Conservation (phyloP, 2,888 invertebrate genomes). For the Willowsia nigromaculata region DNA sequence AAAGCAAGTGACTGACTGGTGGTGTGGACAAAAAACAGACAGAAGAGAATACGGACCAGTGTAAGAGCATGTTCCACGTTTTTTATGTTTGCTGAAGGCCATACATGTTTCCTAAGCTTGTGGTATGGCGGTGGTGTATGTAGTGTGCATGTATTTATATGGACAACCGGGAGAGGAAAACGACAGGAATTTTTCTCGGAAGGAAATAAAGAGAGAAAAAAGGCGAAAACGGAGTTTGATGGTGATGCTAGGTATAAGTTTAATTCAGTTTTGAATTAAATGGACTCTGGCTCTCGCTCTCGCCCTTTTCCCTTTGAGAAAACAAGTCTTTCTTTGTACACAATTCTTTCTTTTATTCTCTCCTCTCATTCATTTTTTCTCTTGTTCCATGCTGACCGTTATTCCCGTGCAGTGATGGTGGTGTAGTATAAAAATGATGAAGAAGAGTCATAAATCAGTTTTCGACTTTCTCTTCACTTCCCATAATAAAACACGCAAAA, state of each 20-base stretch:
- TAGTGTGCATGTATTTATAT: not conserved
- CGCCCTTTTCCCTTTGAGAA: slow-evolving; percentile 11
- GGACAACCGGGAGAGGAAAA: slow-evolving; percentile 40
- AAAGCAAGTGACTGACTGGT: not conserved
- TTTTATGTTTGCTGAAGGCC: slow-evolving; percentile 66
- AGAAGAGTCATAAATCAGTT: slow-evolving; percentile 78
- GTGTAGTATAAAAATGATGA: slow-evolving; percentile 66
- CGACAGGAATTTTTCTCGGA: slow-evolving; percentile 64
- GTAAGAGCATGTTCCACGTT: slow-evolving; percentile 4
- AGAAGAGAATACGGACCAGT: not conserved
- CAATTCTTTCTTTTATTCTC: slow-evolving; percentile 31
- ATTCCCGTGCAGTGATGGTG: not conserved
- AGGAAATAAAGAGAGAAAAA: slow-evolving; percentile 58
- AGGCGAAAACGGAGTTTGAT: slow-evolving; percentile 30
- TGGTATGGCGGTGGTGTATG: not conserved
- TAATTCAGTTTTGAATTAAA: slow-evolving; percentile 72
- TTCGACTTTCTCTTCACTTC: slow-evolving; percentile 74
- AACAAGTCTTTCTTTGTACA: not conserved
- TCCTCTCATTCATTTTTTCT: slow-evolving; percentile 42
- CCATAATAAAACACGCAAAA: slow-evolving; percentile 72
- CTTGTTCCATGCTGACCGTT: not conserved
- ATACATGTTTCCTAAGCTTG: not conserved
- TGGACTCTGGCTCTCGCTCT: slow-evolving; percentile 49
- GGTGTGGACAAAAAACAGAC: slow-evolving; percentile 54
- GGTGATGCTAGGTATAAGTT: slow-evolving; percentile 50